Base-by-base conservation (phyloP, 2,888 invertebrate species). In the Bedellia somnulentella region DNA sequence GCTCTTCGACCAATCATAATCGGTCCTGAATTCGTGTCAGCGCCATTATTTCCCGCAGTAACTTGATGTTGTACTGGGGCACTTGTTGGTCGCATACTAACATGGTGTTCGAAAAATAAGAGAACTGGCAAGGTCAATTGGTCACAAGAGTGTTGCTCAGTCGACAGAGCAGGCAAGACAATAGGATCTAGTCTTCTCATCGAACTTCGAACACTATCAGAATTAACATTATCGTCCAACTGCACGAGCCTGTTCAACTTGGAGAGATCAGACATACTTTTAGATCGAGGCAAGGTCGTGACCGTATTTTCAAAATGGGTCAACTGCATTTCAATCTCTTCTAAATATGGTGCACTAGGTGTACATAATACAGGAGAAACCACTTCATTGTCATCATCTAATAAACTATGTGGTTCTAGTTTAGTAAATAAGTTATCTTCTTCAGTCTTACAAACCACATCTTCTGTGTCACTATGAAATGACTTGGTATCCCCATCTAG, bases 31-130 rank as follows among this genome's bases (percentile, higher is more conserved):
- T 61, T 51, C 10, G 62, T 62, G 39, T 66, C 68, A 30, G 52
- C 57, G 37, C 57, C 70, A n/a, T 73, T 44, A 50, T 71, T 71
- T 2, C 71, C 66, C 13, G 73, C 67, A 10, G 71, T 68, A 24
- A 73, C 64, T 52, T 73, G 73, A 37, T 73, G 47, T 42, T 73
- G 73, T 46, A 75, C 66, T 2, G 75, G 75, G 8, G 71, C 67
- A 42, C 70, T 73, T 0, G 70, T 70, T 16, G 75, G 75, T 22
- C 73, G 49, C 58, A 70, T 57, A 34, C 73, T 68, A 24, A 70
- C 62, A 36, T 71, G 62, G 41, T 68, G 68, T 36, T 75, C 75
- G 37, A 75, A 46, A 42, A 75, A 75, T 26, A 75, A 48, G 45
- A 75, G 71, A 27, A 75, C 75, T 24, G 75, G 75, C 37, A 75